Base-by-base conservation (phyloP, 2,888 invertebrate genomes). In the Eristalis intricaria region DNA sequence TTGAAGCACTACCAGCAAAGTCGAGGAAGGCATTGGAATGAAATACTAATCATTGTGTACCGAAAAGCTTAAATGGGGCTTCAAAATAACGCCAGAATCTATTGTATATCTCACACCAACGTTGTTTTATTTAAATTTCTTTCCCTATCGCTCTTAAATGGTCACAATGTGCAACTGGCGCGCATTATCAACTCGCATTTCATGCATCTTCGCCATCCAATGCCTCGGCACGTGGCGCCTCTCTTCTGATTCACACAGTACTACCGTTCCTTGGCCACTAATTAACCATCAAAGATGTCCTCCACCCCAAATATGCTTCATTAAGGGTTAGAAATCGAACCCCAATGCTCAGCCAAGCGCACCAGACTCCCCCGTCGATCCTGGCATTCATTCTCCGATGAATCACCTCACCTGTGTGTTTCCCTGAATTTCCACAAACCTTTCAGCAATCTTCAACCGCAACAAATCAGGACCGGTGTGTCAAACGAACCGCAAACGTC, bases 401-500 rank as follows among this genome's bases (percentile, higher is more conserved):
- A 50, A 50, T 19, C 50, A 8, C 19, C 19, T 8, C 50, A 50
- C 50, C 50, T 50, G 50, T n/a, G 8, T 13, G 8, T 38, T 38
- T 38, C 19, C 8, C 19, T 5, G 50, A 50, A 50, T 19, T 50
- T 50, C 50, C 50, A 50, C 50, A 50, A 50, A 50, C 50, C 50
- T 19, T 50, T 50, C 43, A n/a, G 43, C 5, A 5, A 43, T 63
- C n/a, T n/a, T 63, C 64, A 64, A 8, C n/a, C 35, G 32, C 32
- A 56, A 26, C 65, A 58, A 75, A 65, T 75, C 75, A 65, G 58
- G 23, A 15, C 13, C 35, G 15, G 58, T 58, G 56, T 22, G 50
- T 19, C 74, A 65, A 74, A 74, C 74, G 29, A 74, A 65, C 56
- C 74, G 26, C 64, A 56, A 56, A 26, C 35, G 23, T 38, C 56